Evolutionary conservation across 1,140 invertebrate species (phyloP).

Genomic region (Cryptotermes secundus): DNA sequence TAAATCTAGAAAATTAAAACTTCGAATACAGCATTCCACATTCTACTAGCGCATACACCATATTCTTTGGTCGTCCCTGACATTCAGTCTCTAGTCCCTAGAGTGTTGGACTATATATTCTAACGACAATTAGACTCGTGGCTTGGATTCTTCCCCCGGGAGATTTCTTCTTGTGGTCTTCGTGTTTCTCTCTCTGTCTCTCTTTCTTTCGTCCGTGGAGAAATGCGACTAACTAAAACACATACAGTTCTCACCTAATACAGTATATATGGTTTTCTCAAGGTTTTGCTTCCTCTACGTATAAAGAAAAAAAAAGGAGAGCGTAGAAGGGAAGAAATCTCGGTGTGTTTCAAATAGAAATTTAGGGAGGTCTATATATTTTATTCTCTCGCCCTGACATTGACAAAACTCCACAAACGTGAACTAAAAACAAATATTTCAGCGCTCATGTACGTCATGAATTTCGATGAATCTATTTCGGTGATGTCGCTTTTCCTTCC

Average conservation of each 20-base stretch:
- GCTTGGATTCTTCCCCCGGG: slow-evolving; percentile 12
- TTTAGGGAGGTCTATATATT: neutral
- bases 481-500: neutral
- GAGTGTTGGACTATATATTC: slow-evolving; percentile 19
- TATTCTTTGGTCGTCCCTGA: neutral
- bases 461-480: neutral
- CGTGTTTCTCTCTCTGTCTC: too few relatives aligned
- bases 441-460: neutral
- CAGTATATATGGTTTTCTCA: slow-evolving; percentile 13
- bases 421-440: neutral
- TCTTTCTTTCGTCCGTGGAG: neutral
- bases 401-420: neutral
- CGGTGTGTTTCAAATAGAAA: neutral
- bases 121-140: slow-evolving; percentile 12
- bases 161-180: slow-evolving; percentile 12
- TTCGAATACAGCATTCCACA: too few relatives aligned
- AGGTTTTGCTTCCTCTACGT: neutral
- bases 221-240: slow-evolving; percentile 1
- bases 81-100: neutral
- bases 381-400: neutral
- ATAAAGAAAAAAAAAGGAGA: neutral
- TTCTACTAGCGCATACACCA: too few relatives aligned
- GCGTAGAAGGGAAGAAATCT: neutral
- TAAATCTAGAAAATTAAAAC: too few relatives aligned
- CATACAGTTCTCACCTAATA: neutral